A percentile compares a stretch with the other conserved stretches of the same genome.
These are phyloP conservation scores for Agrotis puta DNA, from an alignment of 2,888 invertebrate genomes.

Conservation along the genomic window DNA sequence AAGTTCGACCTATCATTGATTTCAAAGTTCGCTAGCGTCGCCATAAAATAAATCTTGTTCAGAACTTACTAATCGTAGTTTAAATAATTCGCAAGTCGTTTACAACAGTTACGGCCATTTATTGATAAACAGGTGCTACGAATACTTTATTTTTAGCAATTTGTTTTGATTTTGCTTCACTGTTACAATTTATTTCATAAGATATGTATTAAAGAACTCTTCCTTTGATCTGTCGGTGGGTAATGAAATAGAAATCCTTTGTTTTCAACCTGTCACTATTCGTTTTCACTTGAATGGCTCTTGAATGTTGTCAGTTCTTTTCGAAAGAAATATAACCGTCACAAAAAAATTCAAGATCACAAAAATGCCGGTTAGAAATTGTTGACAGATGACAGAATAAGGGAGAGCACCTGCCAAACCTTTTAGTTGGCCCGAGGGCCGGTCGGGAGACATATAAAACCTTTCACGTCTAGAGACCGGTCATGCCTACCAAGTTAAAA, in stretches of 20 bases:
- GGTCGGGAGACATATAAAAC: slow-evolving; percentile 16
- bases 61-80: slow-evolving; percentile 62
- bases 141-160: slow-evolving; percentile 4
- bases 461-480: slow-evolving; percentile 24
- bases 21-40: slow-evolving; percentile 37
- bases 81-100: slow-evolving; percentile 52
- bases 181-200: background rate
- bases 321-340: slow-evolving; percentile 9
- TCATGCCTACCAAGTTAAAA: background rate
- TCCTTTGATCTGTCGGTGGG: background rate
- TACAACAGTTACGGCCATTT: slow-evolving; percentile 12
- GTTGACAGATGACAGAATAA: slow-evolving; percentile 7
- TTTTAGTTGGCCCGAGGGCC: slow-evolving; percentile 12
- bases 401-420: slow-evolving; percentile 24
- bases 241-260: slow-evolving; percentile 12
- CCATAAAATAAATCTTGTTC: slow-evolving; percentile 58
- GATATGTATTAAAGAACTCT: background rate
- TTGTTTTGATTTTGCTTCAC: background rate
- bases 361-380: slow-evolving; percentile 14
- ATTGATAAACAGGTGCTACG: slow-evolving; percentile 33
- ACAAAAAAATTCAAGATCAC: slow-evolving; percentile 12
- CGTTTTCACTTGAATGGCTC: slow-evolving; percentile 21
- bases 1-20: slow-evolving; percentile 61
- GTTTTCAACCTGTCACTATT: slow-evolving; percentile 8
- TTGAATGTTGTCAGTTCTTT: slow-evolving; percentile 3